Conservation (phyloP, 2,888 invertebrate species). For the Thereva unica region DNA sequence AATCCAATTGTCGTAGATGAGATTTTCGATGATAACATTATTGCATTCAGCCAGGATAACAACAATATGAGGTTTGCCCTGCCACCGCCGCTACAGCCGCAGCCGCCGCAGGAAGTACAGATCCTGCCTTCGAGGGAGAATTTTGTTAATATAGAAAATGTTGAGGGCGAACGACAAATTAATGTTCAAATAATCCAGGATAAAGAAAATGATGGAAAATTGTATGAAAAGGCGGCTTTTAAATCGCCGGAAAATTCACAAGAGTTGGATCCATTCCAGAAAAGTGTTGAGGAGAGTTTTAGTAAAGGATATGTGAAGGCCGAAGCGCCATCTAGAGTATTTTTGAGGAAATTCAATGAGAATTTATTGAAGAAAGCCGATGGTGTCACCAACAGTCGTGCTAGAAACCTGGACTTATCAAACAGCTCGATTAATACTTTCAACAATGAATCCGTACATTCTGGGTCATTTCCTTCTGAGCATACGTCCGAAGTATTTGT, state of each 20-base stretch:
- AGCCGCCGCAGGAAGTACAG: slow-evolving; percentile 30
- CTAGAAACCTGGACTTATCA: too few relatives aligned
- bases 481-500: too few relatives aligned
- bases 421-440: too few relatives aligned
- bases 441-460: too few relatives aligned
- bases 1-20: slow-evolving; percentile 61
- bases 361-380: slow-evolving; percentile 36
- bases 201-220: slow-evolving; percentile 42
- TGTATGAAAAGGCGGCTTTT: not conserved
- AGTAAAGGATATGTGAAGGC: slow-evolving; percentile 41
- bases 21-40: slow-evolving; percentile 22
- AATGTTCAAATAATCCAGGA: slow-evolving; percentile 52
- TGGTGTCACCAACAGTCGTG: not conserved
- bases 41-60: slow-evolving; percentile 44
- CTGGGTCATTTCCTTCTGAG: too few relatives aligned
- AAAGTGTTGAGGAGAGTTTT: slow-evolving; percentile 46
- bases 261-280: slow-evolving; percentile 48
- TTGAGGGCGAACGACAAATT: slow-evolving; percentile 46
- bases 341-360: slow-evolving; percentile 53
- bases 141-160: slow-evolving; percentile 31
- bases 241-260: slow-evolving; percentile 35
- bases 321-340: slow-evolving; percentile 54
- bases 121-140: slow-evolving; percentile 34
- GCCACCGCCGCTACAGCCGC: slow-evolving; percentile 25
- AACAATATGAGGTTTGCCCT: slow-evolving; percentile 43